These are phyloP conservation scores for Benthosema pterotum DNA, from an alignment of 2,797 vertebrate species.

Conservation along the genomic window DNA sequence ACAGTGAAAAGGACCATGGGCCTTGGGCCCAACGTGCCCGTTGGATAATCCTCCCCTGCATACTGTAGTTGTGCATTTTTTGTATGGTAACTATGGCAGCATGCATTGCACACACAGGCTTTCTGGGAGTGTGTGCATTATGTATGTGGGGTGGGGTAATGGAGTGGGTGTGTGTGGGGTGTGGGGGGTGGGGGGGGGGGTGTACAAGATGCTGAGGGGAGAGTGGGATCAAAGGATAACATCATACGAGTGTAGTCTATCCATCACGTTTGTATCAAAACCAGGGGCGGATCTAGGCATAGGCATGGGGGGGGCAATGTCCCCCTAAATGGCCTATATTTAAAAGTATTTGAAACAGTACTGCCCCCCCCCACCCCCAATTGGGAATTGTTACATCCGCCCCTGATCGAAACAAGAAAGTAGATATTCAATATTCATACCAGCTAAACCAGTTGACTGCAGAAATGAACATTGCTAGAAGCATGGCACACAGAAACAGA, in stretches of 20 bases:
- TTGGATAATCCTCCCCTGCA: too few species aligned
- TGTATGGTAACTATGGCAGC: too few species aligned
- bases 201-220: slow-evolving; percentile 6
- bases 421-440: slow-evolving; percentile 61
- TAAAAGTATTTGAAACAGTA: too few species aligned
- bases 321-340: too few species aligned
- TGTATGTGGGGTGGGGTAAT: slow-evolving; percentile 15
- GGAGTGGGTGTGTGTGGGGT: neutral
- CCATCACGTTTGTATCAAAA: too few species aligned
- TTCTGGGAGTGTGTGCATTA: slow-evolving; percentile 30
- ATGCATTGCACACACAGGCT: slow-evolving; percentile 6
- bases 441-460: slow-evolving; percentile 44
- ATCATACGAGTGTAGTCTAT: slow-evolving; percentile 34
- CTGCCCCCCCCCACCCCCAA: too few species aligned
- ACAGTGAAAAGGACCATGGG: too few species aligned
- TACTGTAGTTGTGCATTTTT: slow-evolving; percentile 9
- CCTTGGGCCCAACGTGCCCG: too few species aligned
- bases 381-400: too few species aligned
- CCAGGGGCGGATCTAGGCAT: too few species aligned
- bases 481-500: slow-evolving; percentile 27
- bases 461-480: slow-evolving; percentile 21
- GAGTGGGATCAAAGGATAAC: slow-evolving; percentile 32
- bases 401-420: too few species aligned
- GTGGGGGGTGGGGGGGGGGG: slow-evolving; percentile 1
- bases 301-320: too few species aligned